Conservation (phyloP, 2,888 invertebrate genomes). For the Athalia rosae region DNA sequence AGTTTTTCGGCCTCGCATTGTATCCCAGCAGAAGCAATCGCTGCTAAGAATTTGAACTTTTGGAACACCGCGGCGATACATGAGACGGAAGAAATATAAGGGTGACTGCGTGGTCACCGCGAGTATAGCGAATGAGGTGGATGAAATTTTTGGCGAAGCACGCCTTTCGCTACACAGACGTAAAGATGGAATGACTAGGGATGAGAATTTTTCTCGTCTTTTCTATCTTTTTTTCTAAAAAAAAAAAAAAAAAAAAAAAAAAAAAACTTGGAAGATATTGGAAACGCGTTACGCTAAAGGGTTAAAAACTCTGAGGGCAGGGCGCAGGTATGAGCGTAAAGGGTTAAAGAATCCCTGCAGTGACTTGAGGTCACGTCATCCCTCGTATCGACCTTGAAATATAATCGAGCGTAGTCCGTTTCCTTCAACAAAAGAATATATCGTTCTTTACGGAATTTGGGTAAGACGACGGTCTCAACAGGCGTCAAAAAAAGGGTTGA, state of each 20-base stretch:
- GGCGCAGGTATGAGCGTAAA: slow-evolving; percentile 1
- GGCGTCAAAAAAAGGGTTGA: too few relatives aligned
- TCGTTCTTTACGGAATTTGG: background rate
- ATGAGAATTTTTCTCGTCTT: background rate
- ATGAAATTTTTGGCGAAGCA: background rate
- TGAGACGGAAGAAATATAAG: too few relatives aligned
- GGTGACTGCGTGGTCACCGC: too few relatives aligned
- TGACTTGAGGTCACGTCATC: background rate
- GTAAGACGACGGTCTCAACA: background rate
- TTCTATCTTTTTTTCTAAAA: background rate
- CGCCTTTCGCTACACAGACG: too few relatives aligned
- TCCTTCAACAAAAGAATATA: slow-evolving; percentile 14
- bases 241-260: background rate
- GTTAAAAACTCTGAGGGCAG: slow-evolving; percentile 13
- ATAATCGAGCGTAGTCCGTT: background rate
- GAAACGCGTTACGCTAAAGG: slow-evolving; percentile 24
- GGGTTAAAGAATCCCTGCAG: slow-evolving; percentile 22
- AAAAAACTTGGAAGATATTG: background rate
- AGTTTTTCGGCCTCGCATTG: too few relatives aligned
- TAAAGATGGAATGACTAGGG: background rate
- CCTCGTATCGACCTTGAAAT: background rate
- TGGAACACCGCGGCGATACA: too few relatives aligned
- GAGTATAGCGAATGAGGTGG: background rate
- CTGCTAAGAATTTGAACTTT: too few relatives aligned
- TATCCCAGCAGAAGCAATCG: too few relatives aligned